phyloP scores from a whole-genome alignment of 2,113 vertebrate genomes.

The Isurus oxyrinchus region DNA sequence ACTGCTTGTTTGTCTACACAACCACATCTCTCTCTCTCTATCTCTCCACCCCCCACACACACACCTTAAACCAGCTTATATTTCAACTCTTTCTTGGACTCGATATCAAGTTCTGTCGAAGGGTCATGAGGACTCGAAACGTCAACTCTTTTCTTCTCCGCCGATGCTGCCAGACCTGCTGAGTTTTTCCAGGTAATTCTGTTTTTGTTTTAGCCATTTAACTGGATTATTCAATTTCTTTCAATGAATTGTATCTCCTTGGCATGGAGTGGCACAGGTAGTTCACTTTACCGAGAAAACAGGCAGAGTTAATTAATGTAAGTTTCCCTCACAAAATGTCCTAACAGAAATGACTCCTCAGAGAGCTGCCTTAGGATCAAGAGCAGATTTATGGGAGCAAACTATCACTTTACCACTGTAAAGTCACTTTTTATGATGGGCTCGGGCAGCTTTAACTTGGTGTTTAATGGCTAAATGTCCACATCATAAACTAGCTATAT shows the following conservation, averaged over 20 bases:
- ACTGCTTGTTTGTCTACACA: too few relatives aligned
- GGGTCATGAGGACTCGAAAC: too few relatives aligned
- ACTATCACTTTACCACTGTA: neutral
- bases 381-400: neutral
- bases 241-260: neutral
- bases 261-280: neutral
- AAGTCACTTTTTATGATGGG: neutral
- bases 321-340: neutral
- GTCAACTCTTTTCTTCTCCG: too few relatives aligned
- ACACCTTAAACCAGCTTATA: too few relatives aligned
- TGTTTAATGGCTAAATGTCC: neutral
- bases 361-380: neutral
- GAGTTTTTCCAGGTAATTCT: too few relatives aligned
- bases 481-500: neutral
- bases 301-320: neutral
- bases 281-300: neutral
- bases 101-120: too few relatives aligned
- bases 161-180: too few relatives aligned
- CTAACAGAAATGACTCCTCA: neutral
- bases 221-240: neutral
- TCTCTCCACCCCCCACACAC: too few relatives aligned
- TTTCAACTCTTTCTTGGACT: too few relatives aligned
- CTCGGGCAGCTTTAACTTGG: neutral
- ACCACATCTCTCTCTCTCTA: too few relatives aligned
- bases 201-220: too few relatives aligned